Conservation (phyloP, 2,797 vertebrate species). For the Phoxinus dragarum region DNA sequence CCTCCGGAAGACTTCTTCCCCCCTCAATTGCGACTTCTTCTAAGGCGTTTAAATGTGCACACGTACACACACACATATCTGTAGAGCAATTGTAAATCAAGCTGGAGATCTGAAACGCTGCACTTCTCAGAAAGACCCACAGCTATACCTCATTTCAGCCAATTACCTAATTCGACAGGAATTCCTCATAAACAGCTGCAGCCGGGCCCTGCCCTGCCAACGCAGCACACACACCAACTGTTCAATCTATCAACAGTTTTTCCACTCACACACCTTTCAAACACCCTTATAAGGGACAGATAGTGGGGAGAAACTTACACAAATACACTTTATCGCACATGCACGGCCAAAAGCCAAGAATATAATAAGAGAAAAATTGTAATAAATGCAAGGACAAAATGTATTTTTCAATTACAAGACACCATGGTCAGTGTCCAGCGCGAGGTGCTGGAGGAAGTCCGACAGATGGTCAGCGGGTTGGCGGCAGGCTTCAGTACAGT, state of each 20-base stretch:
- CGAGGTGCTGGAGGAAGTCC: constrained; percentile 10
- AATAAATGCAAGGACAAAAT: neutral
- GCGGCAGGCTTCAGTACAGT: constrained; percentile 33
- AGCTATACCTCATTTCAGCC: constrained; percentile 42
- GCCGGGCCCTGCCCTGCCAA: constrained; percentile 52
- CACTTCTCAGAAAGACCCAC: constrained; percentile 37
- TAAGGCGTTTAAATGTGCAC: neutral
- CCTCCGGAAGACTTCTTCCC: no score
- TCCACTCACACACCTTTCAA: neutral
- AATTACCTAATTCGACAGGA: constrained; percentile 69
- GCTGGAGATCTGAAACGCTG: constrained; percentile 29
- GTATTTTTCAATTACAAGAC: constrained; percentile 33
- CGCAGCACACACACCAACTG: neutral
- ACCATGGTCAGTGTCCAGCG: constrained; percentile 19
- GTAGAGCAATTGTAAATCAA: constrained; percentile 27
- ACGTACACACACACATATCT: constrained; percentile 8
- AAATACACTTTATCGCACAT: neutral
- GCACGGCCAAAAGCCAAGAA: neutral
- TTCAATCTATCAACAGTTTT: neutral
- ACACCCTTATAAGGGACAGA: neutral
- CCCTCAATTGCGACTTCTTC: neutral
- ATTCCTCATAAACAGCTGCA: constrained; percentile 63
- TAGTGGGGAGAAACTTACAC: neutral
- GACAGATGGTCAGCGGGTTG: constrained; percentile 57
- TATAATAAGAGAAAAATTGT: no score